phyloP scores from a whole-genome alignment of 2,797 vertebrate genomes.

The Anguilla anguilla region DNA sequence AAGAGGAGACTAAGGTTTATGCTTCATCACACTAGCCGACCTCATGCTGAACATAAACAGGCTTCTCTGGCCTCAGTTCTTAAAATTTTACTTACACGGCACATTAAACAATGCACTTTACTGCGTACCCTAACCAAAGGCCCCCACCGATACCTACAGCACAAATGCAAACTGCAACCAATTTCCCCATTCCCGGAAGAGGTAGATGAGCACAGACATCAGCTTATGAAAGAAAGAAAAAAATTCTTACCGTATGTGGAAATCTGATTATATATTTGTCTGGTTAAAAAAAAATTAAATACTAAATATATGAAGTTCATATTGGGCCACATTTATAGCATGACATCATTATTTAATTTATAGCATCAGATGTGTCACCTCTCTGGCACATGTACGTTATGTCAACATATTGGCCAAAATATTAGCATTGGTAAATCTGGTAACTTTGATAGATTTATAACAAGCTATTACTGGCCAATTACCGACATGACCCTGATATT shows the following conservation, averaged over 20 bases:
- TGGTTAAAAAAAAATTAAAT: not conserved
- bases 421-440: not conserved
- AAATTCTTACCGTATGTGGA: not conserved
- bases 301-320: not conserved
- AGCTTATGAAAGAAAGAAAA: not conserved
- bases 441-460: not conserved
- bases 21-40: not conserved
- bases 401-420: not conserved
- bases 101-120: not conserved
- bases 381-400: not conserved
- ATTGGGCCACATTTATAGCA: not conserved
- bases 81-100: not conserved
- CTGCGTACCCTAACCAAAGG: not conserved
- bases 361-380: not conserved
- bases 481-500: not conserved
- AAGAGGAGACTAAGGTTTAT: not conserved
- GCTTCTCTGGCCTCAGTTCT: not conserved
- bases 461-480: not conserved
- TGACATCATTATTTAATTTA: not conserved
- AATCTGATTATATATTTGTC: not conserved
- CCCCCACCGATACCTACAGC: not conserved
- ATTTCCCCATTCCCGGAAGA: not conserved
- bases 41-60: not conserved
- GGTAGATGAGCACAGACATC: not conserved
- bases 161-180: not conserved